Percentiles rank a stretch among this genome's conserved stretches.
Evolutionary conservation across 2,888 invertebrate species (phyloP).

Genomic region (Papilio elwesi): DNA sequence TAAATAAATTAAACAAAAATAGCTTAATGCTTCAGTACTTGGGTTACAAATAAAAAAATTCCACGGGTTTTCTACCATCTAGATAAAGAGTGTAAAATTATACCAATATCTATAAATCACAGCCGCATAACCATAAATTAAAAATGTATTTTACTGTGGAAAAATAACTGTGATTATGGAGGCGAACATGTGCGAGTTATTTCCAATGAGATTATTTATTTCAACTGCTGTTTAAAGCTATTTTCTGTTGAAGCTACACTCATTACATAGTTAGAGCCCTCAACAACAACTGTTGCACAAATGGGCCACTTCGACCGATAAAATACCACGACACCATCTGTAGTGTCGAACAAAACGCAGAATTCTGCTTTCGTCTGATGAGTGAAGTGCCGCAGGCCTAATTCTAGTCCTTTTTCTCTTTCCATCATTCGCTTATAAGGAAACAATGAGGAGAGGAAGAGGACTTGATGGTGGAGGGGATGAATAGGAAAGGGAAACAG

Average conservation of each 20-base stretch:
- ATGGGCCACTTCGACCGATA: too few relatives aligned
- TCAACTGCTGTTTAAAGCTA: conserved; percentile 3
- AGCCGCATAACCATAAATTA: conserved; percentile 26
- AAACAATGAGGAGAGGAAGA: too few relatives aligned
- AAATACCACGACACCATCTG: too few relatives aligned
- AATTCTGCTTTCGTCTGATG: too few relatives aligned
- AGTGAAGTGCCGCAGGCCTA: too few relatives aligned
- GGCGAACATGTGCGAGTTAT: conserved; percentile 15
- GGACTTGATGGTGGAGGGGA: too few relatives aligned
- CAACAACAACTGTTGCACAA: too few relatives aligned
- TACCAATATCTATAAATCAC: conserved; percentile 29
- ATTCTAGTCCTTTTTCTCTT: too few relatives aligned
- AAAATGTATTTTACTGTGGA: conserved; percentile 23
- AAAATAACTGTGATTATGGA: conserved; percentile 31
- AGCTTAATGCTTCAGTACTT: not conserved
- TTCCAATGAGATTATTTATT: conserved; percentile 7
- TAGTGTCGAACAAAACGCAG: too few relatives aligned
- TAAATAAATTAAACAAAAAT: not conserved
- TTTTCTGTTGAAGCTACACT: not conserved
- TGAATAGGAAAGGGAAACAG: too few relatives aligned
- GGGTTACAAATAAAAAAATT: not conserved
- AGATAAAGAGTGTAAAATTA: conserved; percentile 19
- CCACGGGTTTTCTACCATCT: conserved; percentile 21
- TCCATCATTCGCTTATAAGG: too few relatives aligned
- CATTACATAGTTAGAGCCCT: too few relatives aligned